Conservation (phyloP, 1,140 invertebrate species). For the Drosophila nikananu region DNA sequence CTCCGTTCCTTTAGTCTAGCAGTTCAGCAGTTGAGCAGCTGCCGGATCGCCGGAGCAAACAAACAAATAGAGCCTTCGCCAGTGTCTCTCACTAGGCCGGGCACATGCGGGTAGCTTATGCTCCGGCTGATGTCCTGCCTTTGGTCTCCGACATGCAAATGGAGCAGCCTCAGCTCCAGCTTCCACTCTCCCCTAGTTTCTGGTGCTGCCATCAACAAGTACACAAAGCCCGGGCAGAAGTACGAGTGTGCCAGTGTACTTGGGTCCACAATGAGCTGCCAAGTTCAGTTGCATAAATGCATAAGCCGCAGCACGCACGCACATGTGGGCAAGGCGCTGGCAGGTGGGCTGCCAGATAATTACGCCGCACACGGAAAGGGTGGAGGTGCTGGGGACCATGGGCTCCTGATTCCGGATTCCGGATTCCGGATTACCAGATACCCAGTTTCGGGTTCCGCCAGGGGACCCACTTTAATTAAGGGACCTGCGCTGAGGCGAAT, state of each 20-base stretch:
- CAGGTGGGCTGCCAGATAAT: constrained; percentile 44
- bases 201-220: constrained; percentile 53
- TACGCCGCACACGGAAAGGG: constrained; percentile 46
- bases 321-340: constrained; percentile 21
- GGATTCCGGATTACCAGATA: constrained; percentile 7
- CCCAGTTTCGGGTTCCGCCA: constrained; percentile 7
- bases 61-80: constrained; percentile 60
- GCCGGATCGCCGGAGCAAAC: constrained; percentile 20
- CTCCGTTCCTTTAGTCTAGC: constrained; percentile 8
- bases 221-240: constrained; percentile 25
- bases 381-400: constrained; percentile 2
- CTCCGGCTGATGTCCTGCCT: constrained; percentile 17
- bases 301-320: constrained; percentile 59
- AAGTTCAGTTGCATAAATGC: constrained; percentile 73
- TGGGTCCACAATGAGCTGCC: constrained; percentile 55
- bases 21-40: constrained; percentile 28
- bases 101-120: constrained; percentile 52
- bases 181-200: neutral
- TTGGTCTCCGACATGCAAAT: constrained; percentile 48
- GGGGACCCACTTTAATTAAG: constrained; percentile 65
- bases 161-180: constrained; percentile 22
- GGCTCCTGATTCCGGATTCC: neutral
- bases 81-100: constrained; percentile 31
- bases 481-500: constrained; percentile 30
- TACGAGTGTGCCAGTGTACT: constrained; percentile 19